Evolutionary conservation across 2,113 vertebrate species (phyloP), one percentile per base, ranked within the genome.

Genomic region (Rana temporaria): DNA sequence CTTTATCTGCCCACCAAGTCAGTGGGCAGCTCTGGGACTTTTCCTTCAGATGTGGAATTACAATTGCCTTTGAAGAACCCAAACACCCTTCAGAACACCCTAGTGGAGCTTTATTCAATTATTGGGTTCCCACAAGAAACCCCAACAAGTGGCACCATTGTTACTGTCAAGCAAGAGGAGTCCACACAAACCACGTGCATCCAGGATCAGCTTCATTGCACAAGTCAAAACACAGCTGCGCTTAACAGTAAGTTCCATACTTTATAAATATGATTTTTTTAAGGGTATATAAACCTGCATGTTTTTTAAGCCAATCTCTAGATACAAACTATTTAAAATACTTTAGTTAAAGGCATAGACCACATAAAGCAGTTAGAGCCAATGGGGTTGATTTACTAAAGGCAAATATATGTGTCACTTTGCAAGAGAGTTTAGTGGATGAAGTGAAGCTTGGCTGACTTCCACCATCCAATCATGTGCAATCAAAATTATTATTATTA

Each of bases 231-330:
- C 32, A 9, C 42, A 15, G n/a, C 42, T 12, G 76, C 48, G 19
- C 7, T 24, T 19, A 69, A 69, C 60, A 79, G 77, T 79, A 69
- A 79, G 77, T 68, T 18, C 12, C 0, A 14, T 42, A n/a, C 20
- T 14, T 32, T 2, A 30, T 38, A 6, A 38, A 6, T 5, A 38
- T 38, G 34, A 4, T 1, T 38, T 38, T 38, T 6, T 5, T 38
- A 8, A 38, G 34, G 6, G 34, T 38, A 38, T 38, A 38, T 38
- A 38, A 38, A 1, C 5, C 32, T 34, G 6, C 6, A 3, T 34
- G 6, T 4, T 6, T 34, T 3, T 34, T n/a, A n/a, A n/a, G 26
- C 26, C 3, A 30, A 38, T 38, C 34, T 2, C 34, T 38, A 4
- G 34, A 38, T 38, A 38, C 2, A 38, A 38, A 38, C 34, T 38